A percentile compares a stretch with the other conserved stretches of the same genome.
Conservation (phyloP, 2,797 vertebrate species). For the Rallus crepitans region DNA sequence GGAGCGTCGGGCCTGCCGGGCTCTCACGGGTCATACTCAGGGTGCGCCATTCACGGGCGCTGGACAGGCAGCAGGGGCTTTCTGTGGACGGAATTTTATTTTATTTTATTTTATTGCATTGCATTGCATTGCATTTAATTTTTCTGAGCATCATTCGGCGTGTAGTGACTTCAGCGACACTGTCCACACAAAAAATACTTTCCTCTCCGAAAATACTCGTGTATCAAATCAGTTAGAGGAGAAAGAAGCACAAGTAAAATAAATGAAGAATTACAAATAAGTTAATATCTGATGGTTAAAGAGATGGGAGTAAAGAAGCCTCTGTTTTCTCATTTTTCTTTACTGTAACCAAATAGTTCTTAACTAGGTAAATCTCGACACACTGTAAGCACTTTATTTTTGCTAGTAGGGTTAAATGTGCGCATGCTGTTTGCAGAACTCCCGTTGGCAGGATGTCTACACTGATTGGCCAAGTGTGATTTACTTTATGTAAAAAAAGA, state of each 20-base stretch:
- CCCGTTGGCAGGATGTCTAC: neutral
- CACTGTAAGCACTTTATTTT: neutral
- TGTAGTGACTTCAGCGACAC: fast-evolving
- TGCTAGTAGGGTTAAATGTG: neutral
- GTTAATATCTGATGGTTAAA: fast-evolving
- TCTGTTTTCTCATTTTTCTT: neutral
- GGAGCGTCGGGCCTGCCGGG: neutral
- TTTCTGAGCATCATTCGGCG: neutral
- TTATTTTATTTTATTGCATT: neutral
- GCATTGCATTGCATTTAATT: neutral
- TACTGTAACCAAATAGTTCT: neutral
- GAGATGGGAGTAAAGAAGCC: neutral
- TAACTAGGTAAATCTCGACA: neutral
- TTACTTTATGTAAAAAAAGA: neutral
- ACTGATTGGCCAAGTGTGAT: neutral
- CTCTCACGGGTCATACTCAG: neutral
- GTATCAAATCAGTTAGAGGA: neutral
- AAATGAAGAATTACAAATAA: neutral
- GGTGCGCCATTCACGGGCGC: neutral
- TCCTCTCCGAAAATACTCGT: neutral
- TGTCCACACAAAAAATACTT: neutral
- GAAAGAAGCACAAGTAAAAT: neutral
- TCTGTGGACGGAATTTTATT: neutral
- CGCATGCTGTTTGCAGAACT: neutral
- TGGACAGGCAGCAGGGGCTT: neutral